Evolutionary conservation across 2,888 invertebrate genomes (phyloP).

Genomic region (Nephrotoma guestfalica): DNA sequence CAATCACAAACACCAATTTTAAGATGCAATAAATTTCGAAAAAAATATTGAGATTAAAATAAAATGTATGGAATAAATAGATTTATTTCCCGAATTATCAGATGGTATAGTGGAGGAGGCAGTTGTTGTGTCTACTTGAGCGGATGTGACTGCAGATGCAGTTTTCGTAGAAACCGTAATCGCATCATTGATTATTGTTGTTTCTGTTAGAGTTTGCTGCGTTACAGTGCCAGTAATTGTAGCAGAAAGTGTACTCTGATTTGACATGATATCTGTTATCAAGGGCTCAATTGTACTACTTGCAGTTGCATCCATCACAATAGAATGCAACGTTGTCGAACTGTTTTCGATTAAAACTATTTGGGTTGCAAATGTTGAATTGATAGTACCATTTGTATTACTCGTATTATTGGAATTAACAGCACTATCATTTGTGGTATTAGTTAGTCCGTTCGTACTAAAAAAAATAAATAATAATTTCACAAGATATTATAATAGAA

Average conservation of each 20-base stretch:
- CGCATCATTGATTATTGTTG: not conserved
- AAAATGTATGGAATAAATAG: not conserved
- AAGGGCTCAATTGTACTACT: not conserved
- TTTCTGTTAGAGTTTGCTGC: not conserved
- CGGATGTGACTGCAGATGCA: not conserved
- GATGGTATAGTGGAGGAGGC: not conserved
- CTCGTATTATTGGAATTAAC: not conserved
- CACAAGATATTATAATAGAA: not conserved
- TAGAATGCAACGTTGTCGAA: no score
- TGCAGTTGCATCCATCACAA: not conserved
- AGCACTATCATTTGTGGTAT: not conserved
- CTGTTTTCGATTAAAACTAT: not conserved
- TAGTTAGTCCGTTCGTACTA: not conserved
- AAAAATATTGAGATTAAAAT: not conserved
- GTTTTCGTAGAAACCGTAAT: not conserved
- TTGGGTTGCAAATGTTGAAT: not conserved
- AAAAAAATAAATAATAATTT: not conserved
- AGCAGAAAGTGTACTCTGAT: not conserved
- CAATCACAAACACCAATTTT: not conserved
- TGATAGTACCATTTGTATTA: not conserved
- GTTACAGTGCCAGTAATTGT: not conserved
- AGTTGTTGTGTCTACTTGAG: not conserved
- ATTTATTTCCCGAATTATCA: not conserved
- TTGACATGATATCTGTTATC: not conserved
- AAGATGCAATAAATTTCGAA: not conserved